Percentiles rank a stretch among this genome's conserved stretches.
Conservation (phyloP, 2,888 invertebrate genomes). For the Pyralis farinalis region DNA sequence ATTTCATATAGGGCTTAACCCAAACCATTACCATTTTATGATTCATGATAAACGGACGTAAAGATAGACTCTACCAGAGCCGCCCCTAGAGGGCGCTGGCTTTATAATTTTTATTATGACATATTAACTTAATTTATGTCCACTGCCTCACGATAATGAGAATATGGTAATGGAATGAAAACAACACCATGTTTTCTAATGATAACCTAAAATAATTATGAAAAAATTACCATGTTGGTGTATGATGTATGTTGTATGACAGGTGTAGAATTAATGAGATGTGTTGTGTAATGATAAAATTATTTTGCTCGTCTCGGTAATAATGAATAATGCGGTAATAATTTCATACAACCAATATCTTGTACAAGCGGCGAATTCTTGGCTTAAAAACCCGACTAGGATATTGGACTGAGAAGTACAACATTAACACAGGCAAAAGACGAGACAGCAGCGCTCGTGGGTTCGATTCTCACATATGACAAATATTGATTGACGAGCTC, state of each 20-base stretch:
- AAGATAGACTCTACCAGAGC: not conserved
- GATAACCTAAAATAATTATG: conserved; percentile 5
- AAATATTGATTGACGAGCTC: too few species aligned
- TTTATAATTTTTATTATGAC: conserved; percentile 59
- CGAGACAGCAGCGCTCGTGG: too few species aligned
- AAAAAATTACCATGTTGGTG: not conserved
- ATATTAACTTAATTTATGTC: conserved; percentile 70
- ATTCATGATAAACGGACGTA: conserved; percentile 3
- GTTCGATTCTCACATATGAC: too few species aligned
- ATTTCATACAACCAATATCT: too few species aligned
- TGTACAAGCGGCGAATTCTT: too few species aligned
- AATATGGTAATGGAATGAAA: conserved; percentile 62
- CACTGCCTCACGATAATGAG: conserved; percentile 54
- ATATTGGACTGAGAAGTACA: too few species aligned
- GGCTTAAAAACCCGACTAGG: too few species aligned
- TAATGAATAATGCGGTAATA: too few species aligned
- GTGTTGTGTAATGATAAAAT: too few species aligned
- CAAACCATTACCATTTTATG: conserved; percentile 3
- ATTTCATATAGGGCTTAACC: not conserved
- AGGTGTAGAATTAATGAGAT: too few species aligned
- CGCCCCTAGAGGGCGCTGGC: conserved; percentile 47
- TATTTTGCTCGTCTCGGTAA: too few species aligned
- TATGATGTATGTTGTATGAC: not conserved
- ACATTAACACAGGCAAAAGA: too few species aligned
- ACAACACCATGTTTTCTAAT: conserved; percentile 34